These are phyloP conservation scores for Polydrusus pterygomalis DNA, from an alignment of 2,888 invertebrate species.

Conservation along the genomic window DNA sequence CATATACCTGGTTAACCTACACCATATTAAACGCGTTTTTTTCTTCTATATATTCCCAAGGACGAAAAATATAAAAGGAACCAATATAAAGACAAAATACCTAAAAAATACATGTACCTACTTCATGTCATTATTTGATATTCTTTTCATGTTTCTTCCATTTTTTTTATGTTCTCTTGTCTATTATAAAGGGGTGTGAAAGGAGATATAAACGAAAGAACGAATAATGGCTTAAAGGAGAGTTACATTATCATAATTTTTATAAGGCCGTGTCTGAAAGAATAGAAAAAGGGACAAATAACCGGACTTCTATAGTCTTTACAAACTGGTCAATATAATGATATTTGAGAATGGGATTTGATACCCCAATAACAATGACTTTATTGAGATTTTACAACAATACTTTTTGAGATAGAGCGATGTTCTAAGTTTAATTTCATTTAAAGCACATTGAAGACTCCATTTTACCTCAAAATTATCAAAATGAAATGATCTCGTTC, in stretches of 20 bases:
- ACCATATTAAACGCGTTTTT: not conserved
- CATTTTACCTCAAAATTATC: too few species aligned
- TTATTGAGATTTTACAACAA: too few species aligned
- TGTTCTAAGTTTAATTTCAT: too few species aligned
- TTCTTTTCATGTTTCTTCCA: slow-evolving; percentile 4
- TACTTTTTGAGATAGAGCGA: too few species aligned
- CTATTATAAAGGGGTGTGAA: not conserved
- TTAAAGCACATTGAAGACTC: too few species aligned
- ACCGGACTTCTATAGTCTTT: too few species aligned
- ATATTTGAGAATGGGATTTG: too few species aligned
- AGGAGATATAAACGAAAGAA: not conserved
- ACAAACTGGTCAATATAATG: too few species aligned
- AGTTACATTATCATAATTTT: not conserved
- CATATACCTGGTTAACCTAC: too few species aligned
- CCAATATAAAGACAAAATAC: not conserved
- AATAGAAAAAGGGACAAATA: too few species aligned
- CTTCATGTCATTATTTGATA: slow-evolving; percentile 1
- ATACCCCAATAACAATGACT: too few species aligned
- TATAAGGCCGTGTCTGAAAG: not conserved
- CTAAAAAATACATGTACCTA: not conserved
- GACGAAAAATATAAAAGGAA: not conserved
- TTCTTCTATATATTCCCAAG: not conserved
- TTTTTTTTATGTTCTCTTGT: slow-evolving; percentile 1
- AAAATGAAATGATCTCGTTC: too few species aligned
- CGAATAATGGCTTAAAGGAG: not conserved